Conservation (phyloP, 2,888 invertebrate species). For the Lepidocyrtinus sp. region DNA sequence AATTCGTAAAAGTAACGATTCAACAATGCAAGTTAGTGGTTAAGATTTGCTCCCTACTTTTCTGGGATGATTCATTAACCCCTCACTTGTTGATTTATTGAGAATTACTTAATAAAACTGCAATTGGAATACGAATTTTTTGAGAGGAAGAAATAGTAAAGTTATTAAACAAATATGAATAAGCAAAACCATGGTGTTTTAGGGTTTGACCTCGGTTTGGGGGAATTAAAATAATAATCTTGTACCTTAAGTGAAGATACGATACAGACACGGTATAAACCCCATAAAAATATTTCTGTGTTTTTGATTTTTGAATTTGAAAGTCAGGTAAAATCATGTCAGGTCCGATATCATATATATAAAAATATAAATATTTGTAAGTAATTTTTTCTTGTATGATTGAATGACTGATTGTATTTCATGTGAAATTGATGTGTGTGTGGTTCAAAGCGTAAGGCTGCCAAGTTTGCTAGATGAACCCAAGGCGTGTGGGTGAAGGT, state of each 20-base stretch:
- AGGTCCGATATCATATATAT: constrained; percentile 22
- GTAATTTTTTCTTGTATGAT: constrained; percentile 19
- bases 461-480: too few species aligned
- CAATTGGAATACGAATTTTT: constrained; percentile 50
- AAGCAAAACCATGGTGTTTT: too few species aligned
- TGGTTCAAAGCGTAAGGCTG: background rate
- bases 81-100: too few species aligned
- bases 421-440: background rate
- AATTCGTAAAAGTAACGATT: too few species aligned
- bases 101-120: constrained; percentile 23
- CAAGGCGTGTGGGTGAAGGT: too few species aligned
- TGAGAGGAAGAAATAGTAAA: background rate
- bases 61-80: too few species aligned
- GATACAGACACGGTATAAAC: constrained; percentile 37
- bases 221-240: constrained; percentile 28
- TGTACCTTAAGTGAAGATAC: constrained; percentile 41
- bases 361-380: constrained; percentile 27
- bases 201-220: too few species aligned
- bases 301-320: too few species aligned
- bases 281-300: too few species aligned
- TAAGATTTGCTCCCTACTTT: too few species aligned
- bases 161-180: background rate
- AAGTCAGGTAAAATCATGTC: too few species aligned
- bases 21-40: too few species aligned
- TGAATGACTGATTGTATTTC: constrained; percentile 39